Percentiles rank a stretch among this genome's conserved stretches.
These are phyloP conservation scores for Callospermophilus lateralis DNA, from an alignment of 2,113 vertebrate species.

Conservation along the genomic window DNA sequence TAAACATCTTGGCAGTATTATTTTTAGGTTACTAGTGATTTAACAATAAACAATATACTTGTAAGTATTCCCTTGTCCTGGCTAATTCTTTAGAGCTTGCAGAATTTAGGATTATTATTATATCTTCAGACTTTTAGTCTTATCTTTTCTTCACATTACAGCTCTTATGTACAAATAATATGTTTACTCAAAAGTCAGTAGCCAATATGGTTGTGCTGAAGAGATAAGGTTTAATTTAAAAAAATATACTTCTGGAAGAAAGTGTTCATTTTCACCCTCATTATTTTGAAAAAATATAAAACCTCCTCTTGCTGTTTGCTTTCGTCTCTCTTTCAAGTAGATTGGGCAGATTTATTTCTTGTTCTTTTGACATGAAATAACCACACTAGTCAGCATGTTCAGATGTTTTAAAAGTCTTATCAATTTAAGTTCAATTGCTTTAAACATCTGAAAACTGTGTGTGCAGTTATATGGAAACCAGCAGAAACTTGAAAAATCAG, in stretches of 20 bases:
- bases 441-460: background rate
- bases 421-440: background rate
- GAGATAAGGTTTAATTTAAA: conserved; percentile 18
- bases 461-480: background rate
- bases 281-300: conserved; percentile 45
- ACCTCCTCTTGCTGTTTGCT: background rate
- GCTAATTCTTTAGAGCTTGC: background rate
- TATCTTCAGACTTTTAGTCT: background rate
- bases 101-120: background rate
- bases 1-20: background rate
- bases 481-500: background rate
- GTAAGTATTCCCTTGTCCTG: background rate
- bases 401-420: background rate
- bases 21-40: background rate
- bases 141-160: background rate
- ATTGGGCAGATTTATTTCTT: background rate
- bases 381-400: background rate
- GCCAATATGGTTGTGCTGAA: background rate
- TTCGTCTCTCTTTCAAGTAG: background rate
- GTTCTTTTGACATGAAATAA: background rate
- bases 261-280: background rate
- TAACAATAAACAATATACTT: background rate
- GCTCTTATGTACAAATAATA: conserved; percentile 10
- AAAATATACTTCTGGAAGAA: background rate
- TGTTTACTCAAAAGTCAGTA: background rate